A percentile compares a stretch with the other conserved stretches of the same genome.
Conservation (phyloP, 2,797 vertebrate genomes). For the Notolabrus celidotus region DNA sequence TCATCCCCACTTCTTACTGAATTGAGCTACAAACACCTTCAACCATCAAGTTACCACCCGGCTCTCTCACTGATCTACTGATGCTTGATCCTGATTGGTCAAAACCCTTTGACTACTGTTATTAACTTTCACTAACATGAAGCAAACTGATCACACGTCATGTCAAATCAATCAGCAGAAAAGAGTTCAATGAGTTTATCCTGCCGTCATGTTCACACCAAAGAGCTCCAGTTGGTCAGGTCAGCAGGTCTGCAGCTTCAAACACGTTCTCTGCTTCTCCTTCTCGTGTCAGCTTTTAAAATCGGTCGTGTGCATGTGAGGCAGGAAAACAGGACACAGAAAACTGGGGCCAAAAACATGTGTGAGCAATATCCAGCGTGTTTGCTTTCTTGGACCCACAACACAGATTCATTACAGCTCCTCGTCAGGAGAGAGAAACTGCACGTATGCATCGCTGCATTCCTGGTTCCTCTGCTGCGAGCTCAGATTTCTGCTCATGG, state of each 20-base stretch:
- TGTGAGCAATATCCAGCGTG: conserved; percentile 65
- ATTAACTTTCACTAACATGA: too few species aligned
- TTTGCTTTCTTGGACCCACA: conserved; percentile 41
- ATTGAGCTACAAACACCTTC: too few species aligned
- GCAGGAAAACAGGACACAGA: conserved; percentile 40
- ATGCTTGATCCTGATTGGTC: too few species aligned
- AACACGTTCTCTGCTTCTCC: conserved; percentile 36
- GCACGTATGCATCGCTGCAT: conserved; percentile 34
- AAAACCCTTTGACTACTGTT: too few species aligned
- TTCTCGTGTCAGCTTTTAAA: conserved; percentile 45
- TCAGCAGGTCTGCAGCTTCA: conserved; percentile 54
- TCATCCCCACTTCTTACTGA: too few species aligned
- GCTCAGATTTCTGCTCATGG: conserved; percentile 48
- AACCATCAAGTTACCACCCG: too few species aligned
- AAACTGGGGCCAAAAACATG: conserved; percentile 57
- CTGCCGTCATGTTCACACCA: conserved; percentile 27
- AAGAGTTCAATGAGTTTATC: too few species aligned
- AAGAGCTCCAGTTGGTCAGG: conserved; percentile 54
- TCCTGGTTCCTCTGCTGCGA: conserved; percentile 31
- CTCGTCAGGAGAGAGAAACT: conserved; percentile 37
- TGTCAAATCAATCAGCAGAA: too few species aligned
- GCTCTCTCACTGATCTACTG: too few species aligned
- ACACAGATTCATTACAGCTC: conserved; percentile 32
- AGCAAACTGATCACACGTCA: too few species aligned
- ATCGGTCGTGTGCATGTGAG: conserved; percentile 38